Base-by-base conservation (phyloP, 2,797 vertebrate species). In the Spondyliosoma cantharus region DNA sequence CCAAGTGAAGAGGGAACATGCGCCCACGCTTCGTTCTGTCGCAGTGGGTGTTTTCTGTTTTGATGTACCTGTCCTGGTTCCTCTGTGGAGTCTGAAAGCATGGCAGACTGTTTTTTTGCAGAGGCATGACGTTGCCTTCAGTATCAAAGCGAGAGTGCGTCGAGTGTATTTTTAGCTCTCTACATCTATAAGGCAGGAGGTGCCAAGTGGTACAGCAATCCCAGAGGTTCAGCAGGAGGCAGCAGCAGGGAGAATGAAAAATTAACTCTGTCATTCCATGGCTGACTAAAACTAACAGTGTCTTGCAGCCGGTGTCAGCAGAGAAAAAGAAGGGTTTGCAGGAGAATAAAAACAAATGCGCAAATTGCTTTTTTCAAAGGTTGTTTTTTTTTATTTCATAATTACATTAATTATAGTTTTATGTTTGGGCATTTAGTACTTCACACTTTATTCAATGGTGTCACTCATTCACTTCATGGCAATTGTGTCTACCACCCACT, bases 131-230 rank as follows among this genome's bases (percentile, higher is more conserved):
- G 67, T 0, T 64, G 68, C 1, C 7, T 74, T 1, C 71, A 67
- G 45, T 43, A 37, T 66, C 4, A 71, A 68, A 22, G 0, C 14
- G 20, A 24, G 69, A 53, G 57, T 32, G 43, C 68, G 32, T 50
- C 19, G 16, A 13, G 24, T 46, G 71, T 89, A 90, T 87, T 90
- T 91, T 88, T 89, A 90, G 79, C 74, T 22, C 52, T 7, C 52
- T 14, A 52, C 66, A 76, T 86, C 57, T 81, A 13, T 66, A 48
- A 71, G 74, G 60, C 52, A 46, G 74, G 74, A 83, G 57, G 50
- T 67, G 72, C 69, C 59, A 69, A 81, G 67, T 71, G 70, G 54
- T 13, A 24, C 71, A 72, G 74, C 53, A 12, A 0, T 57, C 46
- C 20, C 69, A 65, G 60, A 73, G 71, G 46, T 69, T 75, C 70